Conservation (phyloP, 2,888 invertebrate species). For the Polyploca ridens region DNA sequence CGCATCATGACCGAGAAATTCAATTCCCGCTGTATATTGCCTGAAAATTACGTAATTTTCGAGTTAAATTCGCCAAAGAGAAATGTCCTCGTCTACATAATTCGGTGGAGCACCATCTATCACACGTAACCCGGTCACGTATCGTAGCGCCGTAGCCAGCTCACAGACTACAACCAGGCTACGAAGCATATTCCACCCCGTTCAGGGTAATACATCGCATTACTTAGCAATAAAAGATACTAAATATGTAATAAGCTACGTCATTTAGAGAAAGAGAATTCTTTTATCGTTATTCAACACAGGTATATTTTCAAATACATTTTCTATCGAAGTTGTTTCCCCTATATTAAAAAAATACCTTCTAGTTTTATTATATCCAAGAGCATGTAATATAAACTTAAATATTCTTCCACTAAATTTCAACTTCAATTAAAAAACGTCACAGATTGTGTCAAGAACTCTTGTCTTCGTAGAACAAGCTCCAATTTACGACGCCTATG, state of each 20-base stretch:
- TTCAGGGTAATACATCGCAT: background rate
- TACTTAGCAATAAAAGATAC: background rate
- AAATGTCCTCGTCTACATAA: slow-evolving; percentile 7
- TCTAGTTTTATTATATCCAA: too few species aligned
- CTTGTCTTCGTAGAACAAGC: slow-evolving; percentile 45
- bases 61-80: background rate
- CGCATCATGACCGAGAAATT: background rate
- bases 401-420: slow-evolving; percentile 21
- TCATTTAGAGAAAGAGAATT: background rate
- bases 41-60: background rate
- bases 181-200: slow-evolving; percentile 32
- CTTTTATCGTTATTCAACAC: background rate
- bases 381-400: too few species aligned
- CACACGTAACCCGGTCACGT: slow-evolving; percentile 67
- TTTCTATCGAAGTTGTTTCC: background rate
- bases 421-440: slow-evolving; percentile 61
- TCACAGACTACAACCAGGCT: slow-evolving; percentile 41
- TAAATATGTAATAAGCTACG: background rate
- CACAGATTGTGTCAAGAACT: slow-evolving; percentile 61
- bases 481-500: slow-evolving; percentile 62
- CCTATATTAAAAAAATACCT: too few species aligned
- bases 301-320: background rate
- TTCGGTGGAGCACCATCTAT: slow-evolving; percentile 48
- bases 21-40: slow-evolving; percentile 2
- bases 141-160: slow-evolving; percentile 43